phyloP scores from a whole-genome alignment of 2,888 invertebrate species.

The Vesta saturnalis region DNA sequence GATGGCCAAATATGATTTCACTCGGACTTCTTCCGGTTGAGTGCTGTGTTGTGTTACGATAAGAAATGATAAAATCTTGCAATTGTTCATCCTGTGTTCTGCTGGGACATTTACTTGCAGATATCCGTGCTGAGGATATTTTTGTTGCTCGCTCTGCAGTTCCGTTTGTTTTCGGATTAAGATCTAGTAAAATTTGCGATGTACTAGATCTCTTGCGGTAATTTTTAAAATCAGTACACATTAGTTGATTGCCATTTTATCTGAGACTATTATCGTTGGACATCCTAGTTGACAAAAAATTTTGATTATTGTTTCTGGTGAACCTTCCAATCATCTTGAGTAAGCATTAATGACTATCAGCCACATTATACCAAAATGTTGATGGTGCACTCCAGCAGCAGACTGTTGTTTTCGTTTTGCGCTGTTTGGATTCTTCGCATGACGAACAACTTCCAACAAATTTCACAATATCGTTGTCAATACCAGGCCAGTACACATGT shows the following conservation, averaged over 20 bases:
- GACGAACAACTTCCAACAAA: too few relatives aligned
- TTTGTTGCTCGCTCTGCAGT: not conserved
- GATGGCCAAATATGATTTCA: not conserved
- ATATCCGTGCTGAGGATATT: not conserved
- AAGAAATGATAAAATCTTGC: not conserved
- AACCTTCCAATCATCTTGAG: not conserved
- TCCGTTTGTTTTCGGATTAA: too few relatives aligned
- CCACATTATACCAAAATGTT: not conserved
- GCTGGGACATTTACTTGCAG: not conserved
- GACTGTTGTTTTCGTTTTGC: not conserved
- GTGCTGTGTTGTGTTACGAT: not conserved
- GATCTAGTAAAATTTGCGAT: not conserved
- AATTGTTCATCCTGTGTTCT: not conserved
- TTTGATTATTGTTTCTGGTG: not conserved
- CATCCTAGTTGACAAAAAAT: too few relatives aligned
- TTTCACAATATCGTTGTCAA: too few relatives aligned
- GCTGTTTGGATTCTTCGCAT: not conserved
- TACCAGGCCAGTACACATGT: too few relatives aligned
- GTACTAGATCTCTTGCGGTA: not conserved
- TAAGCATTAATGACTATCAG: not conserved
- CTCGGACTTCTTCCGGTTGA: not conserved
- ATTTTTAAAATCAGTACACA: not conserved
- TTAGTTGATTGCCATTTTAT: not conserved
- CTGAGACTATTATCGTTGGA: too few relatives aligned
- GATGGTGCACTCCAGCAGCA: not conserved